A percentile compares a stretch with the other conserved stretches of the same genome.
phyloP scores from a whole-genome alignment of 2,113 vertebrate species.

The Maccullochella peelii region DNA sequence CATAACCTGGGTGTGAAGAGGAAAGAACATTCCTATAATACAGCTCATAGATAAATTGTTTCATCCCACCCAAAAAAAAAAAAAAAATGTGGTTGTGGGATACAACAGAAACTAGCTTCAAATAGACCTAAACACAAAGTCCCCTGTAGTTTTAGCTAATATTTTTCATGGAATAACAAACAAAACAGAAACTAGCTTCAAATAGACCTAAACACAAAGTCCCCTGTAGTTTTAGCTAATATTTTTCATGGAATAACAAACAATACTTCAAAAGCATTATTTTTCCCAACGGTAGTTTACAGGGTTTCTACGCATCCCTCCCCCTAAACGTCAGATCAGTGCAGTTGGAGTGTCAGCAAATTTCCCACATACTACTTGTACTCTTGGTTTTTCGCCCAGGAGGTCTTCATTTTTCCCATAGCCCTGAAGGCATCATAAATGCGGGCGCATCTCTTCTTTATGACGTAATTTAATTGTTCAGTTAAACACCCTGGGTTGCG shows the following conservation, averaged over 20 bases:
- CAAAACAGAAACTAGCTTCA: background rate
- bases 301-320: slow-evolving; percentile 27
- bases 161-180: background rate
- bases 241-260: background rate
- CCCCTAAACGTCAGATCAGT: slow-evolving; percentile 33
- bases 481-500: background rate
- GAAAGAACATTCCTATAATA: background rate
- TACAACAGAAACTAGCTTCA: background rate
- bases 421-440: slow-evolving; percentile 1
- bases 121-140: background rate
- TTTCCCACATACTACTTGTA: slow-evolving; percentile 24
- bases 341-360: slow-evolving; percentile 36
- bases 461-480: slow-evolving; percentile 1
- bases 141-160: background rate
- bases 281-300: slow-evolving; percentile 48
- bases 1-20: background rate
- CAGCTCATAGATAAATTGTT: background rate
- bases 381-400: background rate
- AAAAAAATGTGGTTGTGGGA: background rate
- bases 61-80: background rate
- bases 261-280: background rate
- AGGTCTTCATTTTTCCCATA: slow-evolving; percentile 7
- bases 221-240: background rate
- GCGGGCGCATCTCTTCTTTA: background rate
- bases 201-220: background rate